phyloP scores from a whole-genome alignment of 1,140 invertebrate species.

The Ooceraea biroi region DNA sequence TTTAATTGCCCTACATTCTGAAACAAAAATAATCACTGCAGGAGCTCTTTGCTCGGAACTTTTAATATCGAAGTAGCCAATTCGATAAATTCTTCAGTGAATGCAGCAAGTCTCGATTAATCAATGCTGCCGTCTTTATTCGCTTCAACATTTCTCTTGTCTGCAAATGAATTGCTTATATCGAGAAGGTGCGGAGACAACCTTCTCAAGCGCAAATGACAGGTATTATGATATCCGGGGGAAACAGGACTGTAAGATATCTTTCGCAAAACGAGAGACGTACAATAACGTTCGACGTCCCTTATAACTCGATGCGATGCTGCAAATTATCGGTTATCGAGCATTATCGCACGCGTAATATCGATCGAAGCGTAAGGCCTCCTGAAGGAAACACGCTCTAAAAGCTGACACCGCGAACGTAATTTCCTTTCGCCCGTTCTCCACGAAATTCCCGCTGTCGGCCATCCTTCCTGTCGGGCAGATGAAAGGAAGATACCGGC shows the following conservation, averaged over 20 bases:
- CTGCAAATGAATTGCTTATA: neutral
- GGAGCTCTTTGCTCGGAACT: too few relatives aligned
- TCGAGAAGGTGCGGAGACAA: neutral
- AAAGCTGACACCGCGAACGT: slow-evolving; percentile 45
- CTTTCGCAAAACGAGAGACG: neutral
- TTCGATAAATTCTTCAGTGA: neutral
- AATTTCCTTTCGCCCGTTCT: slow-evolving; percentile 62
- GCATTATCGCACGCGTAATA: slow-evolving; percentile 32
- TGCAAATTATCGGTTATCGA: slow-evolving; percentile 17
- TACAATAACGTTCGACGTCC: neutral
- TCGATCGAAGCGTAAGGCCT: slow-evolving; percentile 14
- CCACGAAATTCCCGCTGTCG: slow-evolving; percentile 39
- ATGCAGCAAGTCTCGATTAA: slow-evolving; percentile 5
- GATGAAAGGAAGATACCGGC: slow-evolving; percentile 6
- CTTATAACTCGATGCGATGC: neutral
- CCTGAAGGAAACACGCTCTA: slow-evolving; percentile 47
- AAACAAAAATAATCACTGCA: too few relatives aligned
- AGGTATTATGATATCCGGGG: neutral
- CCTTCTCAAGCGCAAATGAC: neutral
- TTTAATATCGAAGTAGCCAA: neutral
- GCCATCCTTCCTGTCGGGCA: neutral
- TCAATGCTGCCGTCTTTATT: neutral
- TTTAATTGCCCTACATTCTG: too few relatives aligned
- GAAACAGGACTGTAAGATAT: neutral
- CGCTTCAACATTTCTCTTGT: neutral